Evolutionary conservation across 2,888 invertebrate species (phyloP).

Genomic region (Lobophora halterata): DNA sequence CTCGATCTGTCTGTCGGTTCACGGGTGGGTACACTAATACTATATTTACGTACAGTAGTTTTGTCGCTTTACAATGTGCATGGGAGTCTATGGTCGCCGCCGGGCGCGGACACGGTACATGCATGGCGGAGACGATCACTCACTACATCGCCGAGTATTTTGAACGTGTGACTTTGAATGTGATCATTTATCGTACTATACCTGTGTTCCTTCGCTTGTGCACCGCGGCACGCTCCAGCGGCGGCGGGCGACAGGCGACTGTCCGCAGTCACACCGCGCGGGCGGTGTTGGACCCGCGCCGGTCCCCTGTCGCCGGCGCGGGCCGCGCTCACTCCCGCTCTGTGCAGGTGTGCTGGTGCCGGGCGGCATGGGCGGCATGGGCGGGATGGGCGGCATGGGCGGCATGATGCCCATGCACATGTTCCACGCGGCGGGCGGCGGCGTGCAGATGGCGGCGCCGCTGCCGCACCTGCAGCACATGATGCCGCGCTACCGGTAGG

Average conservation of each 20-base stretch:
- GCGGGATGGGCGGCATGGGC: constrained; percentile 35
- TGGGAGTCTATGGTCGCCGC: constrained; percentile 53
- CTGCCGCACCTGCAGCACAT: constrained; percentile 79
- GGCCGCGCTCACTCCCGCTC: constrained; percentile 32
- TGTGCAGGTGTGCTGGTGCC: constrained; percentile 76
- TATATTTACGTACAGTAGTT: constrained; percentile 78
- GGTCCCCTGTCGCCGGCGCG: constrained; percentile 50
- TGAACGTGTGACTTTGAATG: constrained; percentile 75
- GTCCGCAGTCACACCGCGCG: constrained; percentile 64
- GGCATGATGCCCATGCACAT: constrained; percentile 76
- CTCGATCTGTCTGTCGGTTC: constrained; percentile 69
- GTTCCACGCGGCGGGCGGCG: constrained; percentile 61
- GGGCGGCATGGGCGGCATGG: constrained; percentile 67
- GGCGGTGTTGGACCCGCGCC: constrained; percentile 63
- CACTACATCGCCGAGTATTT: constrained; percentile 59
- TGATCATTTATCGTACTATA: constrained; percentile 71
- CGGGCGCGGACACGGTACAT: constrained; percentile 58
- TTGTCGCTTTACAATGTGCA: constrained; percentile 79
- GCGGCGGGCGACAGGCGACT: constrained; percentile 59
- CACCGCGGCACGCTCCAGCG: constrained; percentile 37
- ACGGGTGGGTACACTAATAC: constrained; percentile 79
- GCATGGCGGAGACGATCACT: constrained; percentile 59
- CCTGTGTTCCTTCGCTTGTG: constrained; percentile 73
- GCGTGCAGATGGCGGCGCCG: constrained; percentile 51
- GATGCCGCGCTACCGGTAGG: constrained; percentile 94